Evolutionary conservation across 2,888 invertebrate species (phyloP).

Genomic region (Drosophila kuntzei): DNA sequence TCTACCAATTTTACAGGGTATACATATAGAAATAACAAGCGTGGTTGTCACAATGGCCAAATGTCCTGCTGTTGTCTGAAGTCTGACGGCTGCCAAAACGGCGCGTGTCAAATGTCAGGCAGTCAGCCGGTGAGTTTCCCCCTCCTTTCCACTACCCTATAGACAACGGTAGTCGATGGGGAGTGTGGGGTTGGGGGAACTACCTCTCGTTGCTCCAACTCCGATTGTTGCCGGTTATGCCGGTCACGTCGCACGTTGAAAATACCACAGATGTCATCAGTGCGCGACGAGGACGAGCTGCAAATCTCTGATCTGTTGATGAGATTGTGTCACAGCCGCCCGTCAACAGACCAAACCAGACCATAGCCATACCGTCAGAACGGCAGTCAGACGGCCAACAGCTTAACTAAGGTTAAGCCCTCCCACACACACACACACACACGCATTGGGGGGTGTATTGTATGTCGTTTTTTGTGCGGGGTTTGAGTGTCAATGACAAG

Average conservation of each 20-base stretch:
- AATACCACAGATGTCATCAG: constrained; percentile 83
- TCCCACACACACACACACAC: constrained; percentile 39
- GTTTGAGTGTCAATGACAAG: constrained; percentile 82
- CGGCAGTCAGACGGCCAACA: constrained; percentile 58
- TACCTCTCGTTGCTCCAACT: background rate
- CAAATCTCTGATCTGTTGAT: constrained; percentile 82
- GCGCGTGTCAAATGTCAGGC: constrained; percentile 81
- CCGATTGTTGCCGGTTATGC: constrained; percentile 63
- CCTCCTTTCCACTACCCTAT: background rate
- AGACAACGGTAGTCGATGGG: no score
- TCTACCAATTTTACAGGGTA: constrained; percentile 43
- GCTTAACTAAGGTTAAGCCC: constrained; percentile 81
- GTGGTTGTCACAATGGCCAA: constrained; percentile 40
- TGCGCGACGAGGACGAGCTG: constrained; percentile 75
- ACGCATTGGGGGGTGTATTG: constrained; percentile 19
- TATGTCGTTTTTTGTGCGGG: constrained; percentile 37
- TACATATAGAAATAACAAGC: constrained; percentile 42
- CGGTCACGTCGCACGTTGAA: constrained; percentile 82
- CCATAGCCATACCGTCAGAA: constrained; percentile 2
- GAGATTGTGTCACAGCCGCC: constrained; percentile 80
- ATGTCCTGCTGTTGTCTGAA: constrained; percentile 45
- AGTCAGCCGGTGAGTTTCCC: constrained; percentile 28
- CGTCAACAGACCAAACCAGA: constrained; percentile 53
- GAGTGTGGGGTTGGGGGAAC: constrained; percentile 10
- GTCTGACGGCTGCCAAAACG: constrained; percentile 65